Evolutionary conservation across 2,888 invertebrate species (phyloP).

Genomic region (Digitonthophagus gazella): DNA sequence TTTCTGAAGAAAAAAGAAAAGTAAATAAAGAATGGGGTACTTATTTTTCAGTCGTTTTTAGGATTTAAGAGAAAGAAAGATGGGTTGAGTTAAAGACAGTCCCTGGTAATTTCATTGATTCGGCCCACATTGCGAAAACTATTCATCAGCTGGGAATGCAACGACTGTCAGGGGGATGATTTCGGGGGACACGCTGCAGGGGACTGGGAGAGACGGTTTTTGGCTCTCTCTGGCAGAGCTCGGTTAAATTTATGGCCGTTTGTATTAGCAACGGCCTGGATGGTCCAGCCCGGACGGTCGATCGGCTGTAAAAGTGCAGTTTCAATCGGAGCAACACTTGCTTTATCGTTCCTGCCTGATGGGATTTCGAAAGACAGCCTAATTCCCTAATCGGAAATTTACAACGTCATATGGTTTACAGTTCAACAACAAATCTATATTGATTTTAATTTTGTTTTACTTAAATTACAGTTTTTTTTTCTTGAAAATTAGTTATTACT

Average conservation of each 20-base stretch:
- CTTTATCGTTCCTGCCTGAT: slow-evolving; percentile 3
- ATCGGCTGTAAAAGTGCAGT: slow-evolving; percentile 15
- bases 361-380: slow-evolving; percentile 1
- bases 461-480: too few species aligned
- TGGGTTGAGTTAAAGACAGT: not conserved
- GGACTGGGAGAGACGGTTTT: not conserved
- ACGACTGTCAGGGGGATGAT: slow-evolving; percentile 1
- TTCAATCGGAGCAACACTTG: slow-evolving; percentile 11
- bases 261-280: slow-evolving; percentile 6
- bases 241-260: slow-evolving; percentile 7
- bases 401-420: not conserved
- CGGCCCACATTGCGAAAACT: slow-evolving; percentile 20
- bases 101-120: slow-evolving; percentile 21
- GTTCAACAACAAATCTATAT: too few species aligned
- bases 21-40: not conserved
- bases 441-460: too few species aligned
- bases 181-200: not conserved
- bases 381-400: not conserved
- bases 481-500: too few species aligned
- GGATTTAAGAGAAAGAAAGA: not conserved
- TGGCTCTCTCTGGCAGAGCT: not conserved
- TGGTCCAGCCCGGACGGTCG: not conserved
- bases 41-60: not conserved
- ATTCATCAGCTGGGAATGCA: slow-evolving; percentile 18
- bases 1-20: not conserved